phyloP scores from a whole-genome alignment of 2,113 vertebrate genomes.

The Hemiscyllium ocellatum region DNA sequence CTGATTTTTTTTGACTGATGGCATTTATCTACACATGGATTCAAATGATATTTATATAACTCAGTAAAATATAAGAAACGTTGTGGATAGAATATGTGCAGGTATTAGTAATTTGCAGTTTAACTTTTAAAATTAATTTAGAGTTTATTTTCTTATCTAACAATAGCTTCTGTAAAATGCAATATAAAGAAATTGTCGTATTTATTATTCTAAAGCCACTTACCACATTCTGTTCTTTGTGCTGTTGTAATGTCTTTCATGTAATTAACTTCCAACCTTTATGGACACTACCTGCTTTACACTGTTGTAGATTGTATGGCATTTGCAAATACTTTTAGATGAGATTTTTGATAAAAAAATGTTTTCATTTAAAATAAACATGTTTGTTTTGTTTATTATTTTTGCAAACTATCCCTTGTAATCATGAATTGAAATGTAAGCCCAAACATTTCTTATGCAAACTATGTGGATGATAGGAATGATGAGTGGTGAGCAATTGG shows the following conservation, averaged over 20 bases:
- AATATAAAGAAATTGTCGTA: neutral
- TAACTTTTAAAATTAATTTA: neutral
- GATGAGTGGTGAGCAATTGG: no score
- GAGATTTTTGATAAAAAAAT: conserved; percentile 31
- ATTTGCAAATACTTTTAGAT: conserved; percentile 11
- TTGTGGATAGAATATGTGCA: neutral
- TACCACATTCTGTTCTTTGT: neutral
- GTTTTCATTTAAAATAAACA: neutral
- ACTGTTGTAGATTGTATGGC: neutral
- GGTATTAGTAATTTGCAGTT: neutral
- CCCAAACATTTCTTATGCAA: neutral
- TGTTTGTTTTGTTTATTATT: neutral
- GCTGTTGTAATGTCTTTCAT: neutral
- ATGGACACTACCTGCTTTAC: neutral
- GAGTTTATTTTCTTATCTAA: neutral
- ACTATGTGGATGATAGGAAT: no score
- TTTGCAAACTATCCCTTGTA: neutral
- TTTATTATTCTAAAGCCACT: neutral
- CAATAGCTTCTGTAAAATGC: neutral
- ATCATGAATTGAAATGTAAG: neutral
- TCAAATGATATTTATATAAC: neutral
- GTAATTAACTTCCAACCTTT: neutral
- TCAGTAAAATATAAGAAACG: neutral
- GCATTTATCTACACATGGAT: neutral
- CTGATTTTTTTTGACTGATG: neutral